These are phyloP conservation scores for Erpornis zantholeuca DNA, from an alignment of 2,113 vertebrate species.

Conservation along the genomic window DNA sequence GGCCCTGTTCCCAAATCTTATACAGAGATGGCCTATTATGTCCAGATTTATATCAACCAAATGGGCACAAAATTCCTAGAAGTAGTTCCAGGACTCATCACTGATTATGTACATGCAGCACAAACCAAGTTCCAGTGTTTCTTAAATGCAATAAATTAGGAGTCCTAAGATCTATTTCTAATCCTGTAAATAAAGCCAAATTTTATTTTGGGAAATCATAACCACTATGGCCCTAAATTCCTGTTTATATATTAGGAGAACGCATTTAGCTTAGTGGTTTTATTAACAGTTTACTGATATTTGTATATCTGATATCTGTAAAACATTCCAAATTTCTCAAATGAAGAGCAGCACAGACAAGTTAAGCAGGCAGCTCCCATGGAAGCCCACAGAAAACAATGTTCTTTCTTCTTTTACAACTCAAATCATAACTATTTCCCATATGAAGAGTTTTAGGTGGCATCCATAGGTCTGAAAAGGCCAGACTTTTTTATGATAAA, in stretches of 20 bases:
- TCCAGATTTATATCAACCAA: background rate
- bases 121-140: background rate
- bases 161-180: background rate
- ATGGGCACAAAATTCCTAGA: background rate
- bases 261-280: background rate
- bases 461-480: background rate
- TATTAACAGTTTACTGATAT: background rate
- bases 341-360: background rate
- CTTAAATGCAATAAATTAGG: background rate
- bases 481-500: background rate
- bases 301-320: background rate
- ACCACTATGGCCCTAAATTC: background rate
- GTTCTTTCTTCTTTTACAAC: background rate
- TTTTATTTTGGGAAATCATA: background rate
- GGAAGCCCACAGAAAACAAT: background rate
- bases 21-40: background rate
- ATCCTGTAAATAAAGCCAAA: background rate
- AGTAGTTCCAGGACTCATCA: background rate
- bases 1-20: background rate
- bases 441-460: background rate
- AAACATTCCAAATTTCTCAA: background rate
- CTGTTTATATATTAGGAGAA: background rate
- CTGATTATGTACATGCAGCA: background rate
- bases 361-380: background rate
- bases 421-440: background rate